These are phyloP conservation scores for Phoxinus phoxinus DNA, from an alignment of 2,113 vertebrate genomes.

Conservation along the genomic window DNA sequence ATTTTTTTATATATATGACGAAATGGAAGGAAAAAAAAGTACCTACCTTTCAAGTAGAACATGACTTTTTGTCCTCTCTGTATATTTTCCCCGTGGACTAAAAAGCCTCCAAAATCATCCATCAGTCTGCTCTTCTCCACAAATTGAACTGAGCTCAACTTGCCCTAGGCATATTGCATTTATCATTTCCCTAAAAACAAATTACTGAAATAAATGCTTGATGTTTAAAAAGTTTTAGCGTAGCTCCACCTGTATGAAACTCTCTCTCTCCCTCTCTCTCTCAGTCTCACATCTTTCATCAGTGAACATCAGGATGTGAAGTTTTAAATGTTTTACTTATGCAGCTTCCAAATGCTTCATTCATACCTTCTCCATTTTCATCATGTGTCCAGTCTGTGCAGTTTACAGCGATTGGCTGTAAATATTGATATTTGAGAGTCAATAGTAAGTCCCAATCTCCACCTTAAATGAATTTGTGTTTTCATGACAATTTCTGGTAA, in stretches of 20 bases:
- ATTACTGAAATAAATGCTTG: conserved; percentile 71
- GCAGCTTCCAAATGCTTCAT: conserved; percentile 55
- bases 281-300: conserved; percentile 60
- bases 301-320: conserved; percentile 60
- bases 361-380: conserved; percentile 56
- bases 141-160: conserved; percentile 27
- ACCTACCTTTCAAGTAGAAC: conserved; percentile 5
- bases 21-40: not conserved
- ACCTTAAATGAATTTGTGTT: not conserved
- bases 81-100: not conserved
- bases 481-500: not conserved
- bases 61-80: not conserved
- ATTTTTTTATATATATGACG: not conserved
- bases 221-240: conserved; percentile 76
- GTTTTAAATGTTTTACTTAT: conserved; percentile 55
- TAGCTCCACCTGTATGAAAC: conserved; percentile 70
- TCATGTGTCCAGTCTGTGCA: conserved; percentile 25
- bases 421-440: conserved; percentile 44
- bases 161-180: conserved; percentile 59
- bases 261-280: conserved; percentile 30
- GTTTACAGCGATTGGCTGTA: conserved; percentile 34
- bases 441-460: not conserved
- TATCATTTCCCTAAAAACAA: conserved; percentile 70
- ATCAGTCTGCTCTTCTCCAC: not conserved
- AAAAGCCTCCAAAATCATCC: conserved; percentile 9